phyloP scores from a whole-genome alignment of 2,888 invertebrate genomes.

The Seladonia tumulorum region DNA sequence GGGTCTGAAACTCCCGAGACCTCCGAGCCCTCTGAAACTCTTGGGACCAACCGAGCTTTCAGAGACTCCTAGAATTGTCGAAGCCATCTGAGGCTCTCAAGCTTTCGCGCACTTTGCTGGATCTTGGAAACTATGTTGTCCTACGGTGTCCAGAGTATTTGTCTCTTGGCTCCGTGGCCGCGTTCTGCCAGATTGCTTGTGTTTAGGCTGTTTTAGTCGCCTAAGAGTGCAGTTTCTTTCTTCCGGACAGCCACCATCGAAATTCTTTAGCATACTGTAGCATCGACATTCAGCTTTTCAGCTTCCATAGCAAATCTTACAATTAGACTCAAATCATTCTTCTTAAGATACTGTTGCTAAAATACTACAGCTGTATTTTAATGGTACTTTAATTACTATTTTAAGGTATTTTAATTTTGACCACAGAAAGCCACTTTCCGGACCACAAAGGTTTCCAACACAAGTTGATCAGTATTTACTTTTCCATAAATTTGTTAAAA shows the following conservation, averaged over 20 bases:
- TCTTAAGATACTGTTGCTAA: too few species aligned
- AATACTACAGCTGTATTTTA: too few species aligned
- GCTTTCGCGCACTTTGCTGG: neutral
- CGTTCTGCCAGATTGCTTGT: neutral
- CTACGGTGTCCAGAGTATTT: conserved; percentile 8
- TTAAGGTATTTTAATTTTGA: too few species aligned
- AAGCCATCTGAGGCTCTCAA: neutral
- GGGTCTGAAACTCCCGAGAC: conserved; percentile 5
- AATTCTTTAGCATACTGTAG: neutral
- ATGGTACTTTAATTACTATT: too few species aligned
- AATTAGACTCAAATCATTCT: too few species aligned
- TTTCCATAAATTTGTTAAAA: too few species aligned
- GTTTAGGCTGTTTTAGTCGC: neutral
- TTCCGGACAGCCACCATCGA: neutral
- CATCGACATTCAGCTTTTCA: too few species aligned
- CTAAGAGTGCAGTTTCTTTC: neutral
- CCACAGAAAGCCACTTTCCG: too few species aligned
- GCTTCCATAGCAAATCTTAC: too few species aligned
- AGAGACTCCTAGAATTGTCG: conserved; percentile 4
- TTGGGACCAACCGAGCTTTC: conserved; percentile 19
- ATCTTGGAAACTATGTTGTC: neutral
- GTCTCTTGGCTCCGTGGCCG: neutral
- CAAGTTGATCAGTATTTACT: too few species aligned
- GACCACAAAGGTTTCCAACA: too few species aligned
- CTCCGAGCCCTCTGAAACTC: conserved; percentile 33